phyloP scores from a whole-genome alignment of 2,888 invertebrate genomes.

The Leptopilina drosophilae region DNA sequence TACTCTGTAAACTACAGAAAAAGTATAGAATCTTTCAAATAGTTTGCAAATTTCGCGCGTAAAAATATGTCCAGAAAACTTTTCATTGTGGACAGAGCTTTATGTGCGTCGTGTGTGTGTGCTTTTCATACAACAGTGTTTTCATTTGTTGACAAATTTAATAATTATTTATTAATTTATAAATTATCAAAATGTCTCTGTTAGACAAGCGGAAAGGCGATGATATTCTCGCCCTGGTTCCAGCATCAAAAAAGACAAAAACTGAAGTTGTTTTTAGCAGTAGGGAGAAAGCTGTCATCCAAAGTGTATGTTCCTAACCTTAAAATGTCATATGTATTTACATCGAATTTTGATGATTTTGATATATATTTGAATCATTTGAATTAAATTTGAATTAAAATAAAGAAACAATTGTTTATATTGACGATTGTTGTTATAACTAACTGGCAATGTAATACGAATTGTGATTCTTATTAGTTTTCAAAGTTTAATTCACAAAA shows the following conservation, averaged over 20 bases:
- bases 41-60: no score
- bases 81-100: no score
- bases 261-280: slow-evolving; percentile 86
- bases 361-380: no score
- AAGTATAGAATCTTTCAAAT: no score
- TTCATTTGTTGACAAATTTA: slow-evolving; percentile 11
- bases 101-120: no score
- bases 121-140: not conserved
- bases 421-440: slow-evolving; percentile 11
- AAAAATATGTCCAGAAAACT: no score
- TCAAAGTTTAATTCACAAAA: no score
- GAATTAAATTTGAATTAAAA: no score
- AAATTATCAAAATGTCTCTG: slow-evolving; percentile 67
- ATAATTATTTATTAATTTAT: slow-evolving; percentile 1
- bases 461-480: not conserved
- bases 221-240: slow-evolving; percentile 74
- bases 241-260: slow-evolving; percentile 83
- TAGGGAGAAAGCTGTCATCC: slow-evolving; percentile 87
- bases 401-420: not conserved
- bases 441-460: not conserved
- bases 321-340: slow-evolving; percentile 32
- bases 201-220: slow-evolving; percentile 74
- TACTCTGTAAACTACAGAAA: no score
- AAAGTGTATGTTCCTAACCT: slow-evolving; percentile 80
- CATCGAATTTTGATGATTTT: not conserved